Conservation (phyloP, 2,888 invertebrate genomes). For the Abscondita cerata region DNA sequence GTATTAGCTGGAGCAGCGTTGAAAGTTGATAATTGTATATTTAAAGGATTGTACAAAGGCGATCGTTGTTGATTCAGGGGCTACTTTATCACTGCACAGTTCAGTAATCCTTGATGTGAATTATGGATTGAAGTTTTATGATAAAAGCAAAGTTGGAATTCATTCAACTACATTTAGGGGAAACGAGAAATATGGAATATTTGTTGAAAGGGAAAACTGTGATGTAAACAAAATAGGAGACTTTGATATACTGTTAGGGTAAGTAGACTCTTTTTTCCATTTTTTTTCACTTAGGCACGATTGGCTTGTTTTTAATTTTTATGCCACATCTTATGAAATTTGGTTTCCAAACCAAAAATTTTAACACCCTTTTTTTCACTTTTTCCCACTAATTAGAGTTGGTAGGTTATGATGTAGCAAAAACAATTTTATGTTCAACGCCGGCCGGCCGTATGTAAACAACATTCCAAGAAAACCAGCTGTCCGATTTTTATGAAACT, state of each 20-base stretch:
- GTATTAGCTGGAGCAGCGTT: constrained; percentile 59
- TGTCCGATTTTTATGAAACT: too few species aligned
- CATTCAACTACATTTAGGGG: constrained; percentile 55
- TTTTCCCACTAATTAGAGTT: too few species aligned
- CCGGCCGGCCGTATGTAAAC: too few species aligned
- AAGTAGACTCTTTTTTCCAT: too few species aligned
- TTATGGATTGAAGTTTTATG: constrained; percentile 1
- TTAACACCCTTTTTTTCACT: too few species aligned
- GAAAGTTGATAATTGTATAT: constrained; percentile 14
- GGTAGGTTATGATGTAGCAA: too few species aligned
- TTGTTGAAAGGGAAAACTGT: constrained; percentile 57
- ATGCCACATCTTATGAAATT: too few species aligned
- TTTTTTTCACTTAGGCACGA: too few species aligned
- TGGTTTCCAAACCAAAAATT: too few species aligned
- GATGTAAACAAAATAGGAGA: constrained; percentile 39
- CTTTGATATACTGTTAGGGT: constrained; percentile 51
- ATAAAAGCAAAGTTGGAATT: constrained; percentile 49
- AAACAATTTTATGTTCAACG: too few species aligned
- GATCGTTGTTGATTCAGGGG: background rate
- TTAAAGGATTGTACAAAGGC: constrained; percentile 4
- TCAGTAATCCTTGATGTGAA: background rate
- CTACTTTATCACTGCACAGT: background rate
- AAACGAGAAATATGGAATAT: constrained; percentile 62
- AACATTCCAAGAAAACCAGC: too few species aligned
- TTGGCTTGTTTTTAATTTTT: too few species aligned